These are phyloP conservation scores for Papilio machaon DNA, from an alignment of 1,140 invertebrate species.

Conservation along the genomic window DNA sequence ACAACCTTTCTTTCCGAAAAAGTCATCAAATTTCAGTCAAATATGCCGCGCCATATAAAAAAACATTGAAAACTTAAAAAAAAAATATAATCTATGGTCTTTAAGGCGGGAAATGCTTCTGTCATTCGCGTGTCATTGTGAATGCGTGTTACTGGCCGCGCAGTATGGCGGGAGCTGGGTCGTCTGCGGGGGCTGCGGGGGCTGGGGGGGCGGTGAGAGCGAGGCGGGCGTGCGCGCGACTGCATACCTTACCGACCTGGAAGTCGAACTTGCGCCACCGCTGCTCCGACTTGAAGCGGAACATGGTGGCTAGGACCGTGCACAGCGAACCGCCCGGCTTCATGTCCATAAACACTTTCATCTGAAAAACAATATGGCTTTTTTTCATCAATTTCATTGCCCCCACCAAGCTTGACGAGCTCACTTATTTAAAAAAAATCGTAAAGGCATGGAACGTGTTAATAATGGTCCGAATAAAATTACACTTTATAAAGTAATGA, in stretches of 20 bases:
- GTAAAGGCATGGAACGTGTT: too few relatives aligned
- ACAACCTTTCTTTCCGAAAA: background rate
- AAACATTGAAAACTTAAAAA: background rate
- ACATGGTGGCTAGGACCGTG: constrained; percentile 96
- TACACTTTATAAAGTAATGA: background rate
- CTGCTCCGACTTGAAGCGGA: constrained; percentile 97
- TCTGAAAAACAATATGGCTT: constrained; percentile 81
- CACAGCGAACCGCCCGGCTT: constrained; percentile 96
- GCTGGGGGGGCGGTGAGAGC: constrained; percentile 51
- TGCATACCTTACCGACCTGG: constrained; percentile 90
- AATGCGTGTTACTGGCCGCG: constrained; percentile 51
- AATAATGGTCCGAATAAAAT: too few relatives aligned
- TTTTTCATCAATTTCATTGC: background rate
- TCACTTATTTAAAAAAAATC: too few relatives aligned
- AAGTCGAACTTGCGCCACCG: constrained; percentile 97
- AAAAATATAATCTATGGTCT: background rate
- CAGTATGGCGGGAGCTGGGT: constrained; percentile 46
- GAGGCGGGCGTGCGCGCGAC: constrained; percentile 60
- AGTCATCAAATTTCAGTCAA: background rate
- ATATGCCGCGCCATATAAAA: background rate
- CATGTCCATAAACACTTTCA: constrained; percentile 97
- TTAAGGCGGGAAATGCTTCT: background rate
- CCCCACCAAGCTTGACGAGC: too few relatives aligned
- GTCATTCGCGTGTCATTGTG: constrained; percentile 40
- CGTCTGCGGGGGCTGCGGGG: constrained; percentile 25